Conservation (phyloP, 1,140 invertebrate species). For the Glomeris maerens region DNA sequence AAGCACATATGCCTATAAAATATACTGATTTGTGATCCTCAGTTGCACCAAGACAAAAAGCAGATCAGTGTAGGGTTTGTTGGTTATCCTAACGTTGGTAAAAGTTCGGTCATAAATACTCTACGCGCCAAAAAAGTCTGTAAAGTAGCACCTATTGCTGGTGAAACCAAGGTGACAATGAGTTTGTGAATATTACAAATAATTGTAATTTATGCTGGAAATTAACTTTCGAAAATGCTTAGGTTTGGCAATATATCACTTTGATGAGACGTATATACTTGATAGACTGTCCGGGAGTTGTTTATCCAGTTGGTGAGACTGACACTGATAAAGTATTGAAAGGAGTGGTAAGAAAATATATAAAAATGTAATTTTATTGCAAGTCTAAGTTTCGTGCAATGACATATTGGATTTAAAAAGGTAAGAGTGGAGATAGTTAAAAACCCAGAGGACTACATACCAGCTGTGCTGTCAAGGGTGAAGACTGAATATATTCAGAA, state of each 20-base stretch:
- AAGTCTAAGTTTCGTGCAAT: neutral
- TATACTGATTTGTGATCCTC: slow-evolving; percentile 6
- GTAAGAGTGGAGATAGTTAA: slow-evolving; percentile 90
- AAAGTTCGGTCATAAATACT: slow-evolving; percentile 97
- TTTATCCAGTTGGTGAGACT: slow-evolving; percentile 74
- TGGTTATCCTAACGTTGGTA: slow-evolving; percentile 98
- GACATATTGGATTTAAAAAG: slow-evolving; percentile 16
- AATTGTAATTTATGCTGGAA: slow-evolving; percentile 1
- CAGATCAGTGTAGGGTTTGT: slow-evolving; percentile 99
- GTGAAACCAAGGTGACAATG: slow-evolving; percentile 80
- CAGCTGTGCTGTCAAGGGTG: slow-evolving; percentile 69
- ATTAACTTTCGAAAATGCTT: too few species aligned
- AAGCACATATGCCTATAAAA: neutral
- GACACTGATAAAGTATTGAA: slow-evolving; percentile 95
- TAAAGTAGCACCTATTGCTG: slow-evolving; percentile 96
- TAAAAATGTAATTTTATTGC: too few species aligned
- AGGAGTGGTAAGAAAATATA: slow-evolving; percentile 27
- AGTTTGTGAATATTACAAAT: slow-evolving; percentile 5
- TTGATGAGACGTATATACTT: slow-evolving; percentile 93
- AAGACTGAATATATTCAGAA: slow-evolving; percentile 76
- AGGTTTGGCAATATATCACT: slow-evolving; percentile 95
- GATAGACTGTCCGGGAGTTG: slow-evolving; percentile 98
- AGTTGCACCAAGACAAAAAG: slow-evolving; percentile 82
- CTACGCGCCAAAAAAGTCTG: slow-evolving; percentile 88
- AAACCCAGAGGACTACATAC: slow-evolving; percentile 88